phyloP scores from a whole-genome alignment of 2,888 invertebrate species.

The Hartigia nigra region DNA sequence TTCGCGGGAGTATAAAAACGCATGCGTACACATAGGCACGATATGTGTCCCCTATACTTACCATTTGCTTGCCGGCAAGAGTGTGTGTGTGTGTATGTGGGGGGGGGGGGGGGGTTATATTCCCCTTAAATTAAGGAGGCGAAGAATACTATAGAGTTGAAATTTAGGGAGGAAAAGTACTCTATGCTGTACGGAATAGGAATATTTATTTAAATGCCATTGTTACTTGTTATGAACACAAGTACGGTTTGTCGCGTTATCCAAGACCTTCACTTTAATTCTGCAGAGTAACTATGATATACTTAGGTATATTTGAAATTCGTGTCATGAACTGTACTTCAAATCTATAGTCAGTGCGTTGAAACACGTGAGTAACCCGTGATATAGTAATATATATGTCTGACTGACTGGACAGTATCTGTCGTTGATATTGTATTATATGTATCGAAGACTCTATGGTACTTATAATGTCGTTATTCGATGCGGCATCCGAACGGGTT shows the following conservation, averaged over 20 bases:
- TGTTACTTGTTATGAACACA: not conserved
- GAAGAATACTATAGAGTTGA: too few species aligned
- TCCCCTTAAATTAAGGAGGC: too few species aligned
- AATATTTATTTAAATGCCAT: not conserved
- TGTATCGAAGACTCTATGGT: not conserved
- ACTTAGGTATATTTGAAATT: not conserved
- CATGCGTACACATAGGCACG: too few species aligned
- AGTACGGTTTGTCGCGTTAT: not conserved
- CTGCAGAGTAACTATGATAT: not conserved
- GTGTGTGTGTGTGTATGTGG: too few species aligned
- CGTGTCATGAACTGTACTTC: not conserved
- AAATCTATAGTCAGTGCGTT: not conserved
- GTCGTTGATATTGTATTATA: not conserved
- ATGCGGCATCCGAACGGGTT: not conserved
- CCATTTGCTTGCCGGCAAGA: too few species aligned
- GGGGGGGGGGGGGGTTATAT: too few species aligned
- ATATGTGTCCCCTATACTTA: too few species aligned
- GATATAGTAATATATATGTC: not conserved
- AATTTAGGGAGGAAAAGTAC: too few species aligned
- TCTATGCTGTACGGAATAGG: not conserved
- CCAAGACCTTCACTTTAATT: not conserved
- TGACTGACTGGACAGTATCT: not conserved
- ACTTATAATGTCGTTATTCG: not conserved
- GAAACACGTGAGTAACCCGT: not conserved
- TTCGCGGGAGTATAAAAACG: too few species aligned